Conservation (phyloP, 1,140 invertebrate species). For the Drosophila triauraria region DNA sequence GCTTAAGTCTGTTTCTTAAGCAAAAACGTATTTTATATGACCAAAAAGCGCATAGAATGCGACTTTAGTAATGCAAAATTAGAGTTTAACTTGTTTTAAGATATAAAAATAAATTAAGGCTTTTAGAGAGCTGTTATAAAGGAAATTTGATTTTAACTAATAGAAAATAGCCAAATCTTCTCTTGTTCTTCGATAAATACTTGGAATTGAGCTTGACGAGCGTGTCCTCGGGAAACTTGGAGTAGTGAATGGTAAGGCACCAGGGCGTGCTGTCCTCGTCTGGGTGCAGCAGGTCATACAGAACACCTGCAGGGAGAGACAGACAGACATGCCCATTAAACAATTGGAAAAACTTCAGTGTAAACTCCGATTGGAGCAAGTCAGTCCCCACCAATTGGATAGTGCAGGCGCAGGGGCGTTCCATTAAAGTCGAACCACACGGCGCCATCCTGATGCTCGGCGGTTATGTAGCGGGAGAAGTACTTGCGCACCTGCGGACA, state of each 20-base stretch:
- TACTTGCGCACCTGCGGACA: conserved; percentile 92
- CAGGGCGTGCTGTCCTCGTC: conserved; percentile 94
- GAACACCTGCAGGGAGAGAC: conserved; percentile 86
- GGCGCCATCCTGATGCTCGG: conserved; percentile 93
- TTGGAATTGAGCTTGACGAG: conserved; percentile 92
- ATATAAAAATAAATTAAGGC: no score
- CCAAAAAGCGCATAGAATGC: background rate
- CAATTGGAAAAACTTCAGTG: background rate
- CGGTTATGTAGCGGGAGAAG: conserved; percentile 93
- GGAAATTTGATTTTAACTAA: background rate
- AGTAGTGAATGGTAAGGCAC: conserved; percentile 98
- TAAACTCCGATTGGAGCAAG: background rate
- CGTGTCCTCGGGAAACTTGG: conserved; percentile 93
- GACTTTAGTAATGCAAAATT: no score
- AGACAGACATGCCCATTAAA: background rate
- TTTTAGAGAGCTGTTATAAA: background rate
- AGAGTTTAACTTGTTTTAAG: no score
- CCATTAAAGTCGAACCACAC: conserved; percentile 98
- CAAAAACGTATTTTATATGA: background rate
- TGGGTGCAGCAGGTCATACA: conserved; percentile 92
- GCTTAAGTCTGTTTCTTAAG: background rate
- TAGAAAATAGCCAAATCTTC: background rate
- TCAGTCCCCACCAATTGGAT: conserved; percentile 92
- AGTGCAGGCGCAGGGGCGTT: conserved; percentile 97
- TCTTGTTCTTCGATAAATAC: conserved; percentile 84